These are phyloP conservation scores for Troides helena DNA, from an alignment of 2,888 invertebrate species.

Conservation along the genomic window DNA sequence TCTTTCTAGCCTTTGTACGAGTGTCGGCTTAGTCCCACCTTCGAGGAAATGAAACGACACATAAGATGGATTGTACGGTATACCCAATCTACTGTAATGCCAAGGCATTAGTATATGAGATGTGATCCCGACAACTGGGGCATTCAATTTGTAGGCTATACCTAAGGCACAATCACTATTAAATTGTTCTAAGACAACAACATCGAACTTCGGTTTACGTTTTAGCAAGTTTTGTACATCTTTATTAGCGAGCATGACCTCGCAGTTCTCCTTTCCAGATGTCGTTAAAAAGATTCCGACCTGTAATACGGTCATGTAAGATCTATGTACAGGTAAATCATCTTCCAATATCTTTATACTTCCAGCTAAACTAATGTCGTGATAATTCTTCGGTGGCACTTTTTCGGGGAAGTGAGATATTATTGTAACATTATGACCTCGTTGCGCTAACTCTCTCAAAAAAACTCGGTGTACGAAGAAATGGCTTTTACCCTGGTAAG, in stretches of 20 bases:
- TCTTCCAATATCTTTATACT: slow-evolving; percentile 46
- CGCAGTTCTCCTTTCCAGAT: slow-evolving; percentile 58
- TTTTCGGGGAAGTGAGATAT: slow-evolving; percentile 82
- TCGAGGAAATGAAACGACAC: slow-evolving; percentile 76
- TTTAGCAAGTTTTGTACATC: slow-evolving; percentile 62
- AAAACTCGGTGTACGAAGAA: slow-evolving; percentile 82
- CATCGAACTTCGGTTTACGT: slow-evolving; percentile 80
- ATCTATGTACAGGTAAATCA: slow-evolving; percentile 44
- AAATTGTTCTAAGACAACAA: slow-evolving; percentile 85
- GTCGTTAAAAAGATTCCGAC: slow-evolving; percentile 42
- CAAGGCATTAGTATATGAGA: slow-evolving; percentile 83
- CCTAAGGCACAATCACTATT: slow-evolving; percentile 86
- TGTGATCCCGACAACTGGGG: slow-evolving; percentile 81
- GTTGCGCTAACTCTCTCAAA: slow-evolving; percentile 78
- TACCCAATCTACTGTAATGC: slow-evolving; percentile 78
- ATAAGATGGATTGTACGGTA: slow-evolving; percentile 80
- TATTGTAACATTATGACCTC: slow-evolving; percentile 85
- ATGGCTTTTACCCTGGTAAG: slow-evolving; percentile 85
- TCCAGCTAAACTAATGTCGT: slow-evolving; percentile 77
- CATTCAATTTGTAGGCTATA: slow-evolving; percentile 81
- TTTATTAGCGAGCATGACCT: slow-evolving; percentile 53
- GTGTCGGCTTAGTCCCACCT: slow-evolving; percentile 62
- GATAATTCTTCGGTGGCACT: slow-evolving; percentile 75
- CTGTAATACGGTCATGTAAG: slow-evolving; percentile 45
- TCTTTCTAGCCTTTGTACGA: slow-evolving; percentile 62